These are phyloP conservation scores for Acipenser transmontanus DNA, from an alignment of 2,797 vertebrate genomes.

Conservation along the genomic window DNA sequence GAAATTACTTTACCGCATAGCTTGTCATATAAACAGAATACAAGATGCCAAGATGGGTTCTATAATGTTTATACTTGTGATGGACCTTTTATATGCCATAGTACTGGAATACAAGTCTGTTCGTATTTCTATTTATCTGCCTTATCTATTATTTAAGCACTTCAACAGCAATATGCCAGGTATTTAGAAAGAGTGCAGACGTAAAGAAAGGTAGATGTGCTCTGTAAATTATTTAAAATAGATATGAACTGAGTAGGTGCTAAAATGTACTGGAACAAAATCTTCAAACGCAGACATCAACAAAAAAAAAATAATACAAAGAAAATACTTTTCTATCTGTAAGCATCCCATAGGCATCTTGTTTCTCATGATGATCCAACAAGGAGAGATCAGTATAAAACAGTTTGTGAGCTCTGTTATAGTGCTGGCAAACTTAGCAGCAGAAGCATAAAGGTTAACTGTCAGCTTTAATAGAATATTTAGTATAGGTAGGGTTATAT, in stretches of 20 bases:
- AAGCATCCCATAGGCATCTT: conserved; percentile 35
- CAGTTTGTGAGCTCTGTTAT: conserved; percentile 35
- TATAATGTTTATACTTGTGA: conserved; percentile 59
- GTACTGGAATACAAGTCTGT: conserved; percentile 25
- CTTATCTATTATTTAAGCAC: conserved; percentile 70
- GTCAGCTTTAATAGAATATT: conserved; percentile 55
- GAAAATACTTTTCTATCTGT: conserved; percentile 43
- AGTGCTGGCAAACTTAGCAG: conserved; percentile 8
- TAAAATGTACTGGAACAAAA: conserved; percentile 41
- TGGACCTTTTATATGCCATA: conserved; percentile 27
- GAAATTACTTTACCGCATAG: conserved; percentile 57
- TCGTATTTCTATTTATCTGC: conserved; percentile 56
- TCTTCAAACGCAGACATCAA: conserved; percentile 27
- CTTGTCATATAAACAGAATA: conserved; percentile 72
- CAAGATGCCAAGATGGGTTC: conserved; percentile 56
- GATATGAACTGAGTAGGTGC: conserved; percentile 48
- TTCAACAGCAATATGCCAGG: conserved; percentile 59
- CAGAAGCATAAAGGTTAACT: conserved; percentile 54
- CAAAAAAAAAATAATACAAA: conserved; percentile 13
- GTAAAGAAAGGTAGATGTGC: conserved; percentile 52
- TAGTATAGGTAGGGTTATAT: conserved; percentile 49
- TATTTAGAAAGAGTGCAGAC: conserved; percentile 42
- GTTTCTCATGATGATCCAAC: conserved; percentile 32
- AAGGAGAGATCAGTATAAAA: conserved; percentile 46
- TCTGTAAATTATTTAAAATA: conserved; percentile 72